Percentiles rank a stretch among this genome's conserved stretches.
These are phyloP conservation scores for Heliangelus exortis DNA, from an alignment of 2,797 vertebrate genomes.

Conservation along the genomic window DNA sequence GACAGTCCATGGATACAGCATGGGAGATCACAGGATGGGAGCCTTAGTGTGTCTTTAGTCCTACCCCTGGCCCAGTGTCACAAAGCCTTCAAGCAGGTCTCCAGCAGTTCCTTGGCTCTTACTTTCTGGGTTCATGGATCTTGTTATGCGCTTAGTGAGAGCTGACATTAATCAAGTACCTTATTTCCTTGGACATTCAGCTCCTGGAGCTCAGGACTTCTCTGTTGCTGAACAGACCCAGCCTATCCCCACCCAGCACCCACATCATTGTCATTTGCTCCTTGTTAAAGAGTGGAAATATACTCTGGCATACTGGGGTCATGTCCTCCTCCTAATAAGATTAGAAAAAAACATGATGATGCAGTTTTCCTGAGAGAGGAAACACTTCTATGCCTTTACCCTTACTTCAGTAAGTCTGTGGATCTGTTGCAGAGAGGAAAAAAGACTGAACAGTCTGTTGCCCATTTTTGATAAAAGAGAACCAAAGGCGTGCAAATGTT, in stretches of 20 bases:
- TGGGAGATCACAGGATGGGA: background rate
- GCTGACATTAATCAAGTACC: background rate
- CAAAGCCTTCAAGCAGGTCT: constrained; percentile 37
- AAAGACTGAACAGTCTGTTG: background rate
- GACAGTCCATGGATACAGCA: background rate
- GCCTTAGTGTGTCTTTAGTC: background rate
- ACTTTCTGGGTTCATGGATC: background rate
- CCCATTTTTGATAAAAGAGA: background rate
- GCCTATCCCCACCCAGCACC: background rate
- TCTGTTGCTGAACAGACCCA: background rate
- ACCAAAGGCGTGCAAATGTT: background rate
- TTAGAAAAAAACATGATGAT: background rate
- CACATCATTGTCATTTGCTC: background rate
- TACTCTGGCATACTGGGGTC: background rate
- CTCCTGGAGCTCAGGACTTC: background rate
- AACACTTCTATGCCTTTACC: background rate
- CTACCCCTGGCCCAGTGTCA: background rate
- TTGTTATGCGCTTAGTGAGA: background rate
- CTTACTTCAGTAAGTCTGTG: background rate
- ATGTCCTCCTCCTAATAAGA: background rate
- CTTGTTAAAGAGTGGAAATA: background rate
- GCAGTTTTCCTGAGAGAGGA: background rate
- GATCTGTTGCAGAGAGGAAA: background rate
- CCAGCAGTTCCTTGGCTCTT: constrained; percentile 24
- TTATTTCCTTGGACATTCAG: background rate